A percentile compares a stretch with the other conserved stretches of the same genome.
Conservation (phyloP, 2,113 vertebrate genomes). For the Enhydra lutris region DNA sequence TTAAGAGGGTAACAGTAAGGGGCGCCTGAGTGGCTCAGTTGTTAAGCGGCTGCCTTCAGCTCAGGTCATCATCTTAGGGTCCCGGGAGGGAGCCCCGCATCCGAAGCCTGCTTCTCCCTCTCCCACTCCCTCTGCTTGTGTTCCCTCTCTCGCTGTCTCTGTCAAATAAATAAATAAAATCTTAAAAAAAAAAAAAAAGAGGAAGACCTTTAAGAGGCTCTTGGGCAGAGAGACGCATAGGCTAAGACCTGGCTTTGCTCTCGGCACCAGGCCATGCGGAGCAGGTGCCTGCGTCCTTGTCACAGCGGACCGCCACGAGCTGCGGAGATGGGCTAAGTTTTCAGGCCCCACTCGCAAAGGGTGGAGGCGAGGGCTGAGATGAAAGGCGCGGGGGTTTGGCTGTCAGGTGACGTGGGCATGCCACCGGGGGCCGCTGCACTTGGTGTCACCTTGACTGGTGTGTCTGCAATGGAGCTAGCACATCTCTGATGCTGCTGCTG, state of each 20-base stretch:
- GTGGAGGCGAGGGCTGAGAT: no score
- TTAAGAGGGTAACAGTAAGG: neutral
- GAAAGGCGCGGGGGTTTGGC: neutral
- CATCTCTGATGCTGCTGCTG: fast-evolving
- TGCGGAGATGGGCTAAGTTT: neutral
- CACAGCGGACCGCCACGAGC: fast-evolving
- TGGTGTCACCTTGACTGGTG: no score
- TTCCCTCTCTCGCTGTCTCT: no score
- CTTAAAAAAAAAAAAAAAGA: no score
- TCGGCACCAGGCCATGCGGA: neutral
- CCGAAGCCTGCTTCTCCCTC: no score
- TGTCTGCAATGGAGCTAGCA: neutral
- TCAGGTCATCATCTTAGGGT: no score
- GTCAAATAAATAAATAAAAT: no score
- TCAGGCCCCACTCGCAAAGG: neutral
- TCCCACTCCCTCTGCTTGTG: no score
- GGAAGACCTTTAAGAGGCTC: neutral
- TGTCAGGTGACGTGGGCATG: neutral
- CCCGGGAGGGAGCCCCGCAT: no score
- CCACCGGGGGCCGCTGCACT: fast-evolving
- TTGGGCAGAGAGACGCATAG: neutral
- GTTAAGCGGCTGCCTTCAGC: no score
- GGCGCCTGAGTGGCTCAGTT: neutral
- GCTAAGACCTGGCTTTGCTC: neutral
- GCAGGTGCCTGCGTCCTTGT: no score